Conservation (phyloP, 2,797 vertebrate species). For the Craterocephalus amniculus region DNA sequence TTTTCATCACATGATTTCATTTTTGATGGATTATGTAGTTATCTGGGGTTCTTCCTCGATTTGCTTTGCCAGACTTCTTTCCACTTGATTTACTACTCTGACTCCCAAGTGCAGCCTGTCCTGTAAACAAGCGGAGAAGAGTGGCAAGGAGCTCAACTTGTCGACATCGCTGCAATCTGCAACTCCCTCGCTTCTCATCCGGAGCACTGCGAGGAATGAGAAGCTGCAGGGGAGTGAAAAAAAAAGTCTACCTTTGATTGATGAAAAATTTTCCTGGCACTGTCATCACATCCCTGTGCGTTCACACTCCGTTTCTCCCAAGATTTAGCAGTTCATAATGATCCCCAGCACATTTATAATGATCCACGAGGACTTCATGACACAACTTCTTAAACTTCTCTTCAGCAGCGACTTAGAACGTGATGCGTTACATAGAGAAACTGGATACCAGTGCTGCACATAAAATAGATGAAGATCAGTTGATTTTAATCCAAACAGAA, state of each 20-base stretch:
- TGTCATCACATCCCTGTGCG: constrained; percentile 50
- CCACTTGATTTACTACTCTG: constrained; percentile 46
- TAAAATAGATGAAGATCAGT: constrained; percentile 1
- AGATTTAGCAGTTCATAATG: constrained; percentile 46
- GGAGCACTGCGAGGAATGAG: constrained; percentile 28
- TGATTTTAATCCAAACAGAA: neutral
- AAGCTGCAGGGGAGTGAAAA: constrained; percentile 9
- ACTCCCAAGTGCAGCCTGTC: constrained; percentile 38
- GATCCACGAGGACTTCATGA: constrained; percentile 45
- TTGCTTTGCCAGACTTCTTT: constrained; percentile 48
- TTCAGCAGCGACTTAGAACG: constrained; percentile 8
- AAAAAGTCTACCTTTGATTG: constrained; percentile 36
- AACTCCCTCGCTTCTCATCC: constrained; percentile 44
- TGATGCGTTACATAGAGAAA: constrained; percentile 23
- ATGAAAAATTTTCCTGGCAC: constrained; percentile 45
- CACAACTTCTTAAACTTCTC: constrained; percentile 20
- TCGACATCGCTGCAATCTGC: constrained; percentile 44
- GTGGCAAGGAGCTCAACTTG: constrained; percentile 45
- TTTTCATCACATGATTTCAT: constrained; percentile 72
- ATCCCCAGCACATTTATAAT: constrained; percentile 45
- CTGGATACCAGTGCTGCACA: constrained; percentile 4
- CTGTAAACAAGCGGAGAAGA: constrained; percentile 23
- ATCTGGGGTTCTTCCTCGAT: constrained; percentile 45
- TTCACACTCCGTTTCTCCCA: constrained; percentile 40
- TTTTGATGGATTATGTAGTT: constrained; percentile 71